Evolutionary conservation across 2,113 vertebrate species (phyloP), one percentile per base, ranked within the genome.

Genomic region (Zeus faber): DNA sequence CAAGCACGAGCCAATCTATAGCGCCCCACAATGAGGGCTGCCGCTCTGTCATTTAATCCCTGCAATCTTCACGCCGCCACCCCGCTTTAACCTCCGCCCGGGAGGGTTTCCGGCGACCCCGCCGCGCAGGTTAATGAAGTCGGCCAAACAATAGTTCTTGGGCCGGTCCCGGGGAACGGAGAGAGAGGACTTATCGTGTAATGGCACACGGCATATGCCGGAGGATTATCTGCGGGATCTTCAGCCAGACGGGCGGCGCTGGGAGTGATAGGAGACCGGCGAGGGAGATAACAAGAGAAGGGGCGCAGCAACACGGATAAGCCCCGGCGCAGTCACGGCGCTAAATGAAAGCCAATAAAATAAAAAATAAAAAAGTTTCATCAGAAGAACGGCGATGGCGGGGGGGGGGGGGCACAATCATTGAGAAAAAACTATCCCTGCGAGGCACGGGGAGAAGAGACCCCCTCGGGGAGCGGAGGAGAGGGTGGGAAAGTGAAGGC

Each of bases 201-300:
- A 75, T 59, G 49, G 2, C 33, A 37, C 33, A 37, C 33, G n/a
- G 33, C 3, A 76, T 71, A 73, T 79, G 61, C 65, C 18, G 56
- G 64, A 68, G 80, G 83, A 83, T 79, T 84, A 83, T 82, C 84
- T 68, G 69, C 43, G 58, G n/a, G 63, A 85, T 84, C 81, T 75
- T 69, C 72, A 67, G 73, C 39, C 2, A 40, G 39, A 18, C 17
- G 11, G 41, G 41, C 21, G 41, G 20, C 21, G 41, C 17, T 21
- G 41, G 41, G 41, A 44, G 41, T 21, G 41, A 20, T 17, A 44
- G 33, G 33, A 37, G 33, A 37, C n/a, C 13, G n/a, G 33, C 11
- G 33, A 37, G 33, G 33, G 2, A 14, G 33, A 14, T 4, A 14
- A 10, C 6, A 8, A 8, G 27, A 8, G 27, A 11, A 11, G 29